Percentiles rank a stretch among this genome's conserved stretches.
Conservation (phyloP, 2,888 invertebrate genomes). For the Empis stercorea region DNA sequence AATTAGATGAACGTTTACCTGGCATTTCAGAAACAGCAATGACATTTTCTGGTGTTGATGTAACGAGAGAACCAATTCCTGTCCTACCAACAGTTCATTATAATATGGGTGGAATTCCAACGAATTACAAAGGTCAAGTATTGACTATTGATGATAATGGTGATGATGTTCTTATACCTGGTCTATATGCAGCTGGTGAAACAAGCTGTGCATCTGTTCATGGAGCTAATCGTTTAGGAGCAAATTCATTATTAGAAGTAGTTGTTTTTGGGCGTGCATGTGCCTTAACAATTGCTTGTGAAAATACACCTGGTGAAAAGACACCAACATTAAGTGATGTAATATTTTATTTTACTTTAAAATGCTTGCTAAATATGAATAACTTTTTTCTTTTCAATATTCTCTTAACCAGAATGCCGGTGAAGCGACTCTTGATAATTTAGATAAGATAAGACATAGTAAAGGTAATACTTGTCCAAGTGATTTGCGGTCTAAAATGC, state of each 20-base stretch:
- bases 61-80: slow-evolving; percentile 88
- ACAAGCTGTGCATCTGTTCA: slow-evolving; percentile 88
- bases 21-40: slow-evolving; percentile 79
- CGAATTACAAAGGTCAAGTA: slow-evolving; percentile 87
- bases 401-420: slow-evolving; percentile 61
- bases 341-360: slow-evolving; percentile 9
- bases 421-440: slow-evolving; percentile 77
- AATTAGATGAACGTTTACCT: slow-evolving; percentile 45
- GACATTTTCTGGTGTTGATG: slow-evolving; percentile 97
- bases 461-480: slow-evolving; percentile 63
- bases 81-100: slow-evolving; percentile 95
- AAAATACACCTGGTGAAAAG: slow-evolving; percentile 70
- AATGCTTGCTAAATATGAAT: too few species aligned
- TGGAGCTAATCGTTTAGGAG: slow-evolving; percentile 91
- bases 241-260: slow-evolving; percentile 91
- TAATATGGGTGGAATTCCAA: slow-evolving; percentile 95
- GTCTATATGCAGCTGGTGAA: slow-evolving; percentile 86
- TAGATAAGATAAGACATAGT: slow-evolving; percentile 64
- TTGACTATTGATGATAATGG: slow-evolving; percentile 16
- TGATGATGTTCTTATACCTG: slow-evolving; percentile 48
- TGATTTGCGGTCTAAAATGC: slow-evolving; percentile 72
- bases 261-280: slow-evolving; percentile 94
- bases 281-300: slow-evolving; percentile 69
- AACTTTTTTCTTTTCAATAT: background rate
- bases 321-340: slow-evolving; percentile 56